Percentiles rank a stretch among this genome's conserved stretches.
Evolutionary conservation across 2,113 vertebrate species (phyloP).

Genomic region (Thomomys bottae): DNA sequence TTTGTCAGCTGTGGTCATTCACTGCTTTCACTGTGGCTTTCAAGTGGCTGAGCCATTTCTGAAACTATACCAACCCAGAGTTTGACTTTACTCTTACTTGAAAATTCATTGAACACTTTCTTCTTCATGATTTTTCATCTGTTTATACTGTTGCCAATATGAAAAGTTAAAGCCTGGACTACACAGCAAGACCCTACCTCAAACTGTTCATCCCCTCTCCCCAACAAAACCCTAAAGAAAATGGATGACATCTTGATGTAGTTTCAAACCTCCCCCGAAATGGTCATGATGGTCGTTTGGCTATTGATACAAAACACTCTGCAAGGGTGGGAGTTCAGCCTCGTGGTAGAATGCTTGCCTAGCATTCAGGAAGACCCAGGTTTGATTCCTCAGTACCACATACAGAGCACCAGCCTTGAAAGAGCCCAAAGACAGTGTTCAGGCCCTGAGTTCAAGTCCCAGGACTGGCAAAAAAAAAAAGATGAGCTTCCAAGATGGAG

Average conservation of each 20-base stretch:
- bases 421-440: too few relatives aligned
- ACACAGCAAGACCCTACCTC: too few relatives aligned
- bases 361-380: too few relatives aligned
- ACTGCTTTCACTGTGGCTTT: neutral
- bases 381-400: too few relatives aligned
- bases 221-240: neutral
- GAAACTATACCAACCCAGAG: neutral
- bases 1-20: neutral
- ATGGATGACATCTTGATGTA: neutral
- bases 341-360: too few relatives aligned
- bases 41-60: neutral
- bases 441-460: too few relatives aligned
- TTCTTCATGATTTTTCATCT: neutral
- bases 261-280: neutral
- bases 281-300: neutral
- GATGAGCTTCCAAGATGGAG: neutral
- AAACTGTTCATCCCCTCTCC: too few relatives aligned
- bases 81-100: neutral
- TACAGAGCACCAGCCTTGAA: too few relatives aligned
- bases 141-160: neutral
- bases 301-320: fast-evolving
- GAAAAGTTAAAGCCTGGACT: neutral
- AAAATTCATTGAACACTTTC: neutral
- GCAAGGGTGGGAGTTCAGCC: too few relatives aligned
- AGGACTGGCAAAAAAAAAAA: too few relatives aligned